Conservation (phyloP, 2,797 vertebrate genomes). For the Hafferia zeledoni region DNA sequence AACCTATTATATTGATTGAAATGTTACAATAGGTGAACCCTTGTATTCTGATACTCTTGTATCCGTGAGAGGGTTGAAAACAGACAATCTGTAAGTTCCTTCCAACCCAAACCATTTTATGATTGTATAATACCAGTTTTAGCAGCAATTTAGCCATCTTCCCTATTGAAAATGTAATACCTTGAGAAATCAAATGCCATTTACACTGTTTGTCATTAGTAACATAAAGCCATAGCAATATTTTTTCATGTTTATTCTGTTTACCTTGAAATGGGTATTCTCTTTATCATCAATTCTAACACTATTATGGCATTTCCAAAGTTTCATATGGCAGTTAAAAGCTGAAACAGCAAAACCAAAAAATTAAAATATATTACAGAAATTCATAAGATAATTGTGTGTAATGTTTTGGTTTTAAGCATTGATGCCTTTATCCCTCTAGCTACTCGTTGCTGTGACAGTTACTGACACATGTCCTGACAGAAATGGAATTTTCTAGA, state of each 20-base stretch:
- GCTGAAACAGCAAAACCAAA: not conserved
- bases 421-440: not conserved
- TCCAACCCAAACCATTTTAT: not conserved
- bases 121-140: not conserved
- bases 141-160: not conserved
- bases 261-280: not conserved
- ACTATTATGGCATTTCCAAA: not conserved
- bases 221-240: not conserved
- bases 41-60: not conserved
- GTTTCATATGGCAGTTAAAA: not conserved
- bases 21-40: not conserved
- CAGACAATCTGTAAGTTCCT: not conserved
- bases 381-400: not conserved
- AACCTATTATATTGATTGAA: not conserved
- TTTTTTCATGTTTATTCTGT: not conserved
- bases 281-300: not conserved
- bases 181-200: not conserved
- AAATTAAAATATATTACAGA: not conserved
- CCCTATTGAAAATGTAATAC: not conserved
- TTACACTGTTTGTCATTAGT: not conserved
- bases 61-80: not conserved
- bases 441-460: not conserved
- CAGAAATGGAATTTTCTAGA: slow-evolving; percentile 22
- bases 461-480: slow-evolving; percentile 6
- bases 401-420: not conserved